Evolutionary conservation across 2,113 vertebrate genomes (phyloP).

Genomic region (Passer domesticus): DNA sequence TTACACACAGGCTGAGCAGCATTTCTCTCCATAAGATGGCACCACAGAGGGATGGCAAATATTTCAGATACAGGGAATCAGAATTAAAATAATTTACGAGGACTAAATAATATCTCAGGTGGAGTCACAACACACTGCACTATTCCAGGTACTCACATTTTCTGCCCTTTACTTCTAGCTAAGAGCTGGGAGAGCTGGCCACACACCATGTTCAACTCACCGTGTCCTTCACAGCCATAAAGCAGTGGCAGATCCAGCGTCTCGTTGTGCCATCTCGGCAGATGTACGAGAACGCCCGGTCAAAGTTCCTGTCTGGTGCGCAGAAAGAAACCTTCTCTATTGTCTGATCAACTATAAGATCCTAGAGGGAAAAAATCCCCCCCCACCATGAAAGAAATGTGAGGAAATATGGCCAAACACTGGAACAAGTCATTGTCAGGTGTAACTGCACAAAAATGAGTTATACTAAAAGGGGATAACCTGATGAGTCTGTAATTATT

Average conservation of each 20-base stretch:
- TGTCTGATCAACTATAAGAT: constrained; percentile 98
- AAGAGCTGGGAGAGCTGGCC: neutral
- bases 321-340: constrained; percentile 99
- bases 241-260: constrained; percentile 99
- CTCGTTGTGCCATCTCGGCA: constrained; percentile 97
- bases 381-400: neutral
- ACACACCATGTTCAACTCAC: constrained; percentile 72
- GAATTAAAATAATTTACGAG: neutral
- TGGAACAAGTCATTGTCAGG: neutral
- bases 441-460: neutral
- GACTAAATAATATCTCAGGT: neutral
- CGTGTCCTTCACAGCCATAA: constrained; percentile 98
- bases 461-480: neutral
- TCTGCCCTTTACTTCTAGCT: neutral
- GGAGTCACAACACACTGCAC: neutral
- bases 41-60: neutral
- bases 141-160: neutral
- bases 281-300: constrained; percentile 97
- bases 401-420: neutral
- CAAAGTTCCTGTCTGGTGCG: constrained; percentile 97
- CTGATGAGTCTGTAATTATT: neutral
- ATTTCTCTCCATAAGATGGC: neutral
- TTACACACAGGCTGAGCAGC: neutral
- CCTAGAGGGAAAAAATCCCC: constrained; percentile 70
- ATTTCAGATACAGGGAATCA: neutral